A percentile compares a stretch with the other conserved stretches of the same genome.
Conservation (phyloP, 2,797 vertebrate species). For the Lophura swinhoii region DNA sequence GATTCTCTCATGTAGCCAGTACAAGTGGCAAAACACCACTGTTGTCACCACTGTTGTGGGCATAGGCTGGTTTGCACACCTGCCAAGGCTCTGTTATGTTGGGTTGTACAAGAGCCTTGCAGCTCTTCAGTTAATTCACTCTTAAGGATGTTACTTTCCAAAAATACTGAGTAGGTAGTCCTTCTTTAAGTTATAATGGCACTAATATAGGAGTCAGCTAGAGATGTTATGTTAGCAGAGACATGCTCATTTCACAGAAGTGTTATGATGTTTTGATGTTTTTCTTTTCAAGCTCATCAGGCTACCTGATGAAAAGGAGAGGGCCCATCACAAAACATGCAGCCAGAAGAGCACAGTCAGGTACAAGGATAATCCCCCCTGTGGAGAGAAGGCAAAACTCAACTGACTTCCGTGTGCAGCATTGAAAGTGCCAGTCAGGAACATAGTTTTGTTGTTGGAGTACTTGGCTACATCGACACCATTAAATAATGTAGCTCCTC, state of each 20-base stretch:
- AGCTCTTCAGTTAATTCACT: not conserved
- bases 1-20: not conserved
- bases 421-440: not conserved
- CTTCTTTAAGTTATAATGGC: not conserved
- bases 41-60: not conserved
- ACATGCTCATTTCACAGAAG: not conserved
- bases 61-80: not conserved
- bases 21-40: not conserved
- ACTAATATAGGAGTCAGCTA: not conserved
- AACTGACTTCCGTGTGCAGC: not conserved
- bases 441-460: not conserved
- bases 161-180: not conserved
- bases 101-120: not conserved
- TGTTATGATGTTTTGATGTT: not conserved
- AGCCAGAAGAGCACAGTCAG: constrained; percentile 59
- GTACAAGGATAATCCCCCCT: constrained; percentile 43
- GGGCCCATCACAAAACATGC: not conserved
- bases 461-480: not conserved
- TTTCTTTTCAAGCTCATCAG: constrained; percentile 1
- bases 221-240: not conserved
- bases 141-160: not conserved
- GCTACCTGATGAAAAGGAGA: constrained; percentile 52
- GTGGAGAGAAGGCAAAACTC: not conserved
- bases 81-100: not conserved
- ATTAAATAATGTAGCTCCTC: not conserved